Conservation (phyloP, 2,888 invertebrate species). For the Dasysyrphus albostriatus region DNA sequence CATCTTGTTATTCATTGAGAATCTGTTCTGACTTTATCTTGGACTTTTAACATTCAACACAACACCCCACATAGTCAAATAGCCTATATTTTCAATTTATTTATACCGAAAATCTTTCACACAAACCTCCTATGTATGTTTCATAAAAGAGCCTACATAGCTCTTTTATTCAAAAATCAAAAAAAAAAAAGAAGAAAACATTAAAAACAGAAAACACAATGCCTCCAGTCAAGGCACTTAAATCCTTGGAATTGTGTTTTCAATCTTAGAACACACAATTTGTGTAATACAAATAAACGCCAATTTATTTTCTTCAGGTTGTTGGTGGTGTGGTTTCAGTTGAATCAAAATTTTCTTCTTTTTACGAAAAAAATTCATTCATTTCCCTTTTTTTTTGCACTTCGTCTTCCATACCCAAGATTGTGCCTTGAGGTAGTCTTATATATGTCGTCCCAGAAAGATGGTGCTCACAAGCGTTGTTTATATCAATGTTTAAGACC, state of each 20-base stretch:
- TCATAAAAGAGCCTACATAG: not conserved
- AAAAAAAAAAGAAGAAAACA: not conserved
- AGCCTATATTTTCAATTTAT: constrained; percentile 29
- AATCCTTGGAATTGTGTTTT: constrained; percentile 54
- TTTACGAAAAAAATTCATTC: constrained; percentile 29
- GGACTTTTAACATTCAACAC: constrained; percentile 17
- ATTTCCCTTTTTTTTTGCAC: not conserved
- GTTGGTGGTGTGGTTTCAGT: constrained; percentile 23
- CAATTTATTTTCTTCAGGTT: constrained; percentile 54
- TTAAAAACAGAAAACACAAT: not conserved
- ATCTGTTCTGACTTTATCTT: not conserved
- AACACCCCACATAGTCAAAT: constrained; percentile 11
- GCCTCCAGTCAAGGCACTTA: constrained; percentile 60
- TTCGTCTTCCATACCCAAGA: not conserved
- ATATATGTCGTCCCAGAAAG: constrained; percentile 12
- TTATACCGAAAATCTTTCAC: not conserved
- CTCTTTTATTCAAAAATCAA: not conserved
- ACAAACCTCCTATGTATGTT: not conserved
- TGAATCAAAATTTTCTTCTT: constrained; percentile 41
- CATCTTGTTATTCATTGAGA: constrained; percentile 11
- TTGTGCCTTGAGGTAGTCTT: constrained; percentile 49
- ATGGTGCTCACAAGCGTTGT: constrained; percentile 53
- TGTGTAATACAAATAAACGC: constrained; percentile 69
- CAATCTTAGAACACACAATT: constrained; percentile 58
- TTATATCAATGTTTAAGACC: constrained; percentile 64